Base-by-base conservation (phyloP, 1,140 invertebrate species). In the Drosophila saltans region DNA sequence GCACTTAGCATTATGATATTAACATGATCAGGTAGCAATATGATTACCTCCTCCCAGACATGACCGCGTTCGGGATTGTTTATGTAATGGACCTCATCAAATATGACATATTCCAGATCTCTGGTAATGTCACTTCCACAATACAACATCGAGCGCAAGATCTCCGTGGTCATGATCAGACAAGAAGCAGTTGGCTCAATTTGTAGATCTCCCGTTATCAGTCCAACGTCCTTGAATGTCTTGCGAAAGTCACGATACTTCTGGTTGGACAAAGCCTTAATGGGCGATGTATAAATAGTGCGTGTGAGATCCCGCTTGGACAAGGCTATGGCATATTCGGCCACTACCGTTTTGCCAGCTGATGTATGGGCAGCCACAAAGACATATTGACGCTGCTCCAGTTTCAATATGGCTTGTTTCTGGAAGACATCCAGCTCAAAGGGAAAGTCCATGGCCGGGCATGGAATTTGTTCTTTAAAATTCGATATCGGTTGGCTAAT, bases 121-220 rank as follows among this genome's bases (percentile, higher is more conserved):
- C 98, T 94, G 2, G 99, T 96, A 62, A 98, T 96, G 90, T 99
- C 98, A 65, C 97, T 98, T 24, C 97, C 98, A 90, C 97, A 97
- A 91, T 99, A 99, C 1, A 99, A 92, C 98, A 99, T 99, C 0
- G 97, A 98, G 71, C 98, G 95, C 11, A 99, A 93, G 89, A 99
- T 99, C 94, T 99, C 99, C 1, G 99, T 99, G 0, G 99, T 99
- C 98, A 99, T 99, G 48, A 99, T 99, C 0, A 99, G 94, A 93
- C 98, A 99, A 2, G 96, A 95, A 1, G 98, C 98, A 11, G 96
- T 97, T 56, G 96, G 95, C 91, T 99, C 98, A 33, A 99, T 96
- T 93, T 99, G 98, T 61, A 99, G 95, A 93, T 99, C 98, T 0
- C 98, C 98, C 0, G 98, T 99, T 8, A 99, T 95, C 0, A 99